Conservation (phyloP, 2,113 vertebrate genomes). For the Megaleporinus macrocephalus region DNA sequence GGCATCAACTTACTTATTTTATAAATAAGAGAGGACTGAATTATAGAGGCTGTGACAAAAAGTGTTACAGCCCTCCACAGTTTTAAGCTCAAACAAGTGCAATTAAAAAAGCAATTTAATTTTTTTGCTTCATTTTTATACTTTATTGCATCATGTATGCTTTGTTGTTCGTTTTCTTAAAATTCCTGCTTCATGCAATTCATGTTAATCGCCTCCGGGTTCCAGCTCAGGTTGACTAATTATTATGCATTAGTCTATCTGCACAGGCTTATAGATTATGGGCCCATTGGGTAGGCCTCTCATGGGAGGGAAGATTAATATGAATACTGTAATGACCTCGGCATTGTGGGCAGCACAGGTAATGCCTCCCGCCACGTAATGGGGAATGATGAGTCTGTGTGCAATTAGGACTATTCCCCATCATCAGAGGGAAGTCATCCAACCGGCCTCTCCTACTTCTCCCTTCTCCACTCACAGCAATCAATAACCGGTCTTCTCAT, state of each 20-base stretch:
- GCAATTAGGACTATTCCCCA: constrained; percentile 61
- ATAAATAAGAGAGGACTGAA: too few relatives aligned
- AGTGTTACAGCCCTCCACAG: too few relatives aligned
- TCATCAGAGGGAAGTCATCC: constrained; percentile 48
- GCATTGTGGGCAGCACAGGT: constrained; percentile 62
- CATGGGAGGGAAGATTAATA: constrained; percentile 59
- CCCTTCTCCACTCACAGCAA: background rate
- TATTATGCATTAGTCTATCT: constrained; percentile 47
- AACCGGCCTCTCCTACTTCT: background rate
- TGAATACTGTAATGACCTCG: constrained; percentile 62
- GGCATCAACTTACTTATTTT: too few relatives aligned
- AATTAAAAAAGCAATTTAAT: too few relatives aligned
- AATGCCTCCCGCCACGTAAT: constrained; percentile 47
- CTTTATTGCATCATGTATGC: background rate
- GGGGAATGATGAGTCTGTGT: constrained; percentile 47
- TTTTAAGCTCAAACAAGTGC: background rate
- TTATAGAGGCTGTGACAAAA: too few relatives aligned
- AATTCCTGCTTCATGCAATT: background rate
- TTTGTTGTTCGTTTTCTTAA: background rate
- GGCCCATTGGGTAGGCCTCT: constrained; percentile 33
- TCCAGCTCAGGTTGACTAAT: constrained; percentile 39
- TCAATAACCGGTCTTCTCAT: background rate
- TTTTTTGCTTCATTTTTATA: too few relatives aligned
- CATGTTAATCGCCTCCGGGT: background rate
- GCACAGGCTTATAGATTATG: constrained; percentile 43